phyloP scores from a whole-genome alignment of 2,888 invertebrate species.

The Morpho deidamia region DNA sequence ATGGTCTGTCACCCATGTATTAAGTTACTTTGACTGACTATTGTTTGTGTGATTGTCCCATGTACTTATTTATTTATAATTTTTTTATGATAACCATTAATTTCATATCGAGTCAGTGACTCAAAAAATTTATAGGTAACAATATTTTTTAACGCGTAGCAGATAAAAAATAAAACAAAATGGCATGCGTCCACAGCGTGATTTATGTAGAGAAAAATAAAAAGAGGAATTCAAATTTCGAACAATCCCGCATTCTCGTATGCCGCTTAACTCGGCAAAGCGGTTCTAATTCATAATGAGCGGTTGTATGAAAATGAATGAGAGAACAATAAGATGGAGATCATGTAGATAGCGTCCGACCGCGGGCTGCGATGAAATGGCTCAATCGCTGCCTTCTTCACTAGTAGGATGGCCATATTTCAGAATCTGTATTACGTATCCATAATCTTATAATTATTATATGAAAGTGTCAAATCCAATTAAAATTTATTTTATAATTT shows the following conservation, averaged over 20 bases:
- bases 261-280: conserved; percentile 34
- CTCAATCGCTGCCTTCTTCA: conserved; percentile 44
- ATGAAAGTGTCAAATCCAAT: too few species aligned
- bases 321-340: conserved; percentile 43
- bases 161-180: background rate
- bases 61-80: too few species aligned
- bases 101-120: too few species aligned
- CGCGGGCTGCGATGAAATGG: conserved; percentile 60
- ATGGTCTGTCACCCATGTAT: too few species aligned
- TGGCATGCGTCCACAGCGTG: background rate
- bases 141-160: too few species aligned
- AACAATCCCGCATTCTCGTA: conserved; percentile 30
- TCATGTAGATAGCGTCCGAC: conserved; percentile 48
- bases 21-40: too few species aligned
- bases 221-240: conserved; percentile 24
- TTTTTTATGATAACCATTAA: too few species aligned
- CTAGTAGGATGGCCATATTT: background rate
- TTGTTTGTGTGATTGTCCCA: too few species aligned
- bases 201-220: conserved; percentile 2
- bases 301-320: conserved; percentile 44
- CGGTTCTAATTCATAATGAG: conserved; percentile 67
- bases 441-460: too few species aligned
- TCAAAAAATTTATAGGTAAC: too few species aligned
- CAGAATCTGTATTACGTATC: background rate
- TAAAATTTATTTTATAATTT: too few species aligned